A percentile compares a stretch with the other conserved stretches of the same genome.
phyloP scores from a whole-genome alignment of 2,797 vertebrate genomes.

The Scolopax rusticola region DNA sequence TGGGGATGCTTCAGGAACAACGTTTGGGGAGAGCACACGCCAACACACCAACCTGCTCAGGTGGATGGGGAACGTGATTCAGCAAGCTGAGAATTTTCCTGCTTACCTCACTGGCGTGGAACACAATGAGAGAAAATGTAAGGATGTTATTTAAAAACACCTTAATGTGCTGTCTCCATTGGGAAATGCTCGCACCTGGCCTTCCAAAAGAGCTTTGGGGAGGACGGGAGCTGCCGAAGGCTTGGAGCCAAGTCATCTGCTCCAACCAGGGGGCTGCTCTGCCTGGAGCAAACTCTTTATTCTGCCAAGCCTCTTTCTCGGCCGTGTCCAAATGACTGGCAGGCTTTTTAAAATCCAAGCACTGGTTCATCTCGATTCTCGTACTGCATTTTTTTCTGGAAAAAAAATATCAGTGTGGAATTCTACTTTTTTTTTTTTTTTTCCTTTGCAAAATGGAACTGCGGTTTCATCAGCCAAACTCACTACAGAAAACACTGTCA shows the following conservation, averaged over 20 bases:
- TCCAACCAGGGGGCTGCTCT: not conserved
- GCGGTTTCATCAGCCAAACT: not conserved
- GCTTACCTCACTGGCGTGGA: not conserved
- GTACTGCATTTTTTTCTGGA: not conserved
- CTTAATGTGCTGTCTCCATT: not conserved
- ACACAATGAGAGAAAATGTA: not conserved
- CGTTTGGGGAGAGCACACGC: accelerated
- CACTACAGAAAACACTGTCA: not conserved
- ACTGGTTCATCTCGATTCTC: not conserved
- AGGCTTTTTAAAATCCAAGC: not conserved
- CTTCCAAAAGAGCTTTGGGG: not conserved
- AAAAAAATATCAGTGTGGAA: not conserved
- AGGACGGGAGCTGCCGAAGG: not conserved
- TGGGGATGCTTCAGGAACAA: not conserved
- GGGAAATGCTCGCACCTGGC: not conserved
- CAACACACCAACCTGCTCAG: not conserved
- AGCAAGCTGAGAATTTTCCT: not conserved
- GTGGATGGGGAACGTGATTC: not conserved
- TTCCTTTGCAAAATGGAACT: not conserved
- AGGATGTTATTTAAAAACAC: not conserved
- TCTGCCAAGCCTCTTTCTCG: not conserved
- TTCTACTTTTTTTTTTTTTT: not conserved
- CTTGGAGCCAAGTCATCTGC: not conserved
- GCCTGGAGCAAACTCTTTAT: not conserved
- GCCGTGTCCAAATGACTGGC: not conserved